These are phyloP conservation scores for Drosophila peninsularis DNA, from an alignment of 2,888 invertebrate species.

Conservation along the genomic window DNA sequence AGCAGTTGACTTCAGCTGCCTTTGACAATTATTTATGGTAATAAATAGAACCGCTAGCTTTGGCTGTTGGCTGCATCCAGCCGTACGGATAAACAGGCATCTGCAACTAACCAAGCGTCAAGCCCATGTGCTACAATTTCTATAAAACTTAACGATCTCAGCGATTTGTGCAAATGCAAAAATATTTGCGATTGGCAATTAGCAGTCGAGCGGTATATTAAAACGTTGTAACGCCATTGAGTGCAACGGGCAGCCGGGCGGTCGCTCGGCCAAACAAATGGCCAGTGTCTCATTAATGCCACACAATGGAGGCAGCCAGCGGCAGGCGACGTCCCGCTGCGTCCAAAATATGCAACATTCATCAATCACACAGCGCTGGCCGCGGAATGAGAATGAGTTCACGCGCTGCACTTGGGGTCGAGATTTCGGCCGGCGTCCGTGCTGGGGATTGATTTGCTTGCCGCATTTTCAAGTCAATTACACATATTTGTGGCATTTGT, in stretches of 20 bases:
- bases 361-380: slow-evolving; percentile 79
- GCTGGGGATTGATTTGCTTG: slow-evolving; percentile 77
- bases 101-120: slow-evolving; percentile 26
- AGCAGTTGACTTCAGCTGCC: slow-evolving; percentile 71
- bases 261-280: slow-evolving; percentile 70
- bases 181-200: slow-evolving; percentile 48
- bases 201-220: slow-evolving; percentile 44
- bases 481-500: slow-evolving; percentile 78
- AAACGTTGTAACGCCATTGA: slow-evolving; percentile 60
- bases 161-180: slow-evolving; percentile 30
- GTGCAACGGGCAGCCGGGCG: slow-evolving; percentile 36
- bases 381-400: slow-evolving; percentile 69
- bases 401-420: slow-evolving; percentile 77
- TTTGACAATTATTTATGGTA: slow-evolving; percentile 81
- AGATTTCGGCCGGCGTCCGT: slow-evolving; percentile 28
- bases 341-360: slow-evolving; percentile 82
- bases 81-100: slow-evolving; percentile 35
- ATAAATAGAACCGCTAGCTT: slow-evolving; percentile 74
- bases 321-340: slow-evolving; percentile 67
- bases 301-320: slow-evolving; percentile 71
- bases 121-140: slow-evolving; percentile 62
- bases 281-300: slow-evolving; percentile 77
- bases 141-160: slow-evolving; percentile 52
- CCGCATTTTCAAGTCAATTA: slow-evolving; percentile 82
- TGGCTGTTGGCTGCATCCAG: slow-evolving; percentile 30